Evolutionary conservation across 2,113 vertebrate genomes (phyloP), one percentile per base, ranked within the genome.

Genomic region (Taurulus bubalis): DNA sequence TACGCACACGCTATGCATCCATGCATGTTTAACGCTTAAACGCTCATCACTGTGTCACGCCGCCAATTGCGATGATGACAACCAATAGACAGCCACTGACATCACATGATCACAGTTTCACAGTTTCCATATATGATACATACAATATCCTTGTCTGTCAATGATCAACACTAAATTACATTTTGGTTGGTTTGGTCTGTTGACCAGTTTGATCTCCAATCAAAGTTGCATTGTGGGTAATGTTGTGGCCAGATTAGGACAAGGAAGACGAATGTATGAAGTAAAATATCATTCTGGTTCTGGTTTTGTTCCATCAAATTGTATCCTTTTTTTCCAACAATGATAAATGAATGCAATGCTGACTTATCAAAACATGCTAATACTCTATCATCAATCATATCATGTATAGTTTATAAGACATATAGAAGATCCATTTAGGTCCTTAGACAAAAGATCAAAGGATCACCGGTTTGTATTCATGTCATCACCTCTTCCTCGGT

Each of bases 1-100:
- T 73, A 36, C 4, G 20, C 66, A 71, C 81, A 84, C 67, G 80
- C 69, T 64, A 60, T 73, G 66, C 66, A 79, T 77, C 34, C 67
- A 85, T 73, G 69, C 83, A 62, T 82, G 73, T 85, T 86, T 83
- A 78, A 84, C 32, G 28, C 55, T 74, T 60, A 80, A 85, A 83
- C 47, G 73, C 58, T 75, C 75, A 86, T 81, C 77, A 74, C 66
- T 12, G n/a, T 77, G 79, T 79, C 75, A 86, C 63, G 64, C 49
- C 1, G 11, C 38, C 59, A 72, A 40, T 72, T 71, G 49, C 14
- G 16, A 66, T 64, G 71, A 83, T 47, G 63, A 89, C 63, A 56
- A 63, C 69, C 36, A 64, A 78, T 20, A 81, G 65, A 84, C 63
- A 64, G n/a, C 42, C 28, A 38, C 2, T 12, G 3, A 62, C 24